phyloP scores from a whole-genome alignment of 1,140 invertebrate genomes.

The Macrobrachium rosenbergii region DNA sequence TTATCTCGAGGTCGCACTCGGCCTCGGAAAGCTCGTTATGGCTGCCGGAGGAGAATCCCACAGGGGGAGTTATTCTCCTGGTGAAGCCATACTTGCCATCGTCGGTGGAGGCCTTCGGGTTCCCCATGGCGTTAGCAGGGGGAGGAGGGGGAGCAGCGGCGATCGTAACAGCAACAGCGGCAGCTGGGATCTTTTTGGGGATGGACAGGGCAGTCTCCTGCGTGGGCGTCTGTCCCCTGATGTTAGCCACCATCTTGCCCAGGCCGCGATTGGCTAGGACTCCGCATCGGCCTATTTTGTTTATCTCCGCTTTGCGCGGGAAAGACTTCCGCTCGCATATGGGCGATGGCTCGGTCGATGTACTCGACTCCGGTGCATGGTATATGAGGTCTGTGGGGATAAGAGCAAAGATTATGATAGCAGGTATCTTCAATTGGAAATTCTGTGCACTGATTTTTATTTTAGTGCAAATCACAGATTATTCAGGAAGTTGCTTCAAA shows the following conservation, averaged over 20 bases:
- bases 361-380: conserved; percentile 74
- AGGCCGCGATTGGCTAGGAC: conserved; percentile 44
- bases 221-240: conserved; percentile 20
- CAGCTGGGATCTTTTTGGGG: conserved; percentile 39
- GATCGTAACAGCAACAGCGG: neutral
- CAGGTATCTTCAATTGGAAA: neutral
- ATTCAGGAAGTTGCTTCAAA: too few relatives aligned
- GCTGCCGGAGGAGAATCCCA: conserved; percentile 42
- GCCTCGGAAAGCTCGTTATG: conserved; percentile 56
- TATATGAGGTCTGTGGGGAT: conserved; percentile 73
- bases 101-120: conserved; percentile 36
- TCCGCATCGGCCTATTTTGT: conserved; percentile 26
- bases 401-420: neutral
- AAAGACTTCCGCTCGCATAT: conserved; percentile 74
- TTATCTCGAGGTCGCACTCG: conserved; percentile 56
- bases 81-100: conserved; percentile 55
- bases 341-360: conserved; percentile 74
- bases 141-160: too few relatives aligned
- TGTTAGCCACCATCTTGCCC: conserved; percentile 47
- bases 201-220: conserved; percentile 53
- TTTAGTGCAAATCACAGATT: too few relatives aligned
- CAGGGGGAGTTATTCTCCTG: conserved; percentile 38
- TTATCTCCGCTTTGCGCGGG: conserved; percentile 62
- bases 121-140: neutral
- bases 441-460: too few relatives aligned